phyloP scores from a whole-genome alignment of 2,113 vertebrate genomes.

The Plecturocebus donacophilus region DNA sequence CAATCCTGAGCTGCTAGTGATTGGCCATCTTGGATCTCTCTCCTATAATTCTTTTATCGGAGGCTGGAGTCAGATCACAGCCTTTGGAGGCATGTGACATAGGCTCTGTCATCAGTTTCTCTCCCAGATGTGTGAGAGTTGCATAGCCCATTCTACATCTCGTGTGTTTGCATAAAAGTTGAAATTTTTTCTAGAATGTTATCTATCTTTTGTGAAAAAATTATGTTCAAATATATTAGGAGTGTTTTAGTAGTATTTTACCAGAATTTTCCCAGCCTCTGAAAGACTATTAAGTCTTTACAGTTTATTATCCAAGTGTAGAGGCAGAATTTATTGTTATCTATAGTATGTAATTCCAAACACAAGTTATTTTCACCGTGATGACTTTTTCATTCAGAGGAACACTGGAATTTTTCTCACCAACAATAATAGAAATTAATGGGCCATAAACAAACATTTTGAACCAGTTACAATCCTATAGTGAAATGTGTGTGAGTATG shows the following conservation, averaged over 20 bases:
- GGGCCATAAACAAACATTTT: slow-evolving; percentile 37
- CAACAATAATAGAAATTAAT: slow-evolving; percentile 58
- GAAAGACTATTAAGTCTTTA: background rate
- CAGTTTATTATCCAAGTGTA: slow-evolving; percentile 9
- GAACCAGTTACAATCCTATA: background rate
- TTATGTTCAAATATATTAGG: background rate
- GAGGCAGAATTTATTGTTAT: slow-evolving; percentile 21
- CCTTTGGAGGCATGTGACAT: background rate
- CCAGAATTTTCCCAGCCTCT: background rate
- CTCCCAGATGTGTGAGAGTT: background rate
- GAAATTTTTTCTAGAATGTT: background rate
- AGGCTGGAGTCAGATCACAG: background rate
- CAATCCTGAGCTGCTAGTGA: too few species aligned
- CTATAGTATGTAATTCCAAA: slow-evolving; percentile 21
- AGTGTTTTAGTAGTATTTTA: background rate
- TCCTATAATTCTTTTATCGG: too few species aligned
- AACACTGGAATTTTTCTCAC: slow-evolving; percentile 28
- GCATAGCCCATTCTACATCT: background rate
- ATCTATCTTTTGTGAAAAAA: background rate
- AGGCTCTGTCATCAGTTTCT: background rate
- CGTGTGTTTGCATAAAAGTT: background rate
- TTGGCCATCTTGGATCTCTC: too few species aligned
- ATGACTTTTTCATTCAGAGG: slow-evolving; percentile 43
- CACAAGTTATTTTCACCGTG: background rate
- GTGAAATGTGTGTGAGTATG: background rate